Evolutionary conservation across 1,140 invertebrate genomes (phyloP).

Genomic region (Neodiprion pinetum): DNA sequence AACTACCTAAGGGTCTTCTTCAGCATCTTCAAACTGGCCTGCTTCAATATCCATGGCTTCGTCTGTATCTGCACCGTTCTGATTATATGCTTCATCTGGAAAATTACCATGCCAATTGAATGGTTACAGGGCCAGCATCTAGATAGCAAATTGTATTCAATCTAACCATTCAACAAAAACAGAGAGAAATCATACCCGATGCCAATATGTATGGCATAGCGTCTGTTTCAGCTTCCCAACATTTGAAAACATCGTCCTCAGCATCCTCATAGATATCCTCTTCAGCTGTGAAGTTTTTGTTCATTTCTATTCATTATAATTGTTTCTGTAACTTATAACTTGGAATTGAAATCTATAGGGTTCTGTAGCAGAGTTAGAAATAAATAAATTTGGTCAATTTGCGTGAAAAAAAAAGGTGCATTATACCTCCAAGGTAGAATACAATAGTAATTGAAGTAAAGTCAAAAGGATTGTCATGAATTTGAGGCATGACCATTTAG

Average conservation of each 20-base stretch:
- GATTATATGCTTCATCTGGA: slow-evolving; percentile 40
- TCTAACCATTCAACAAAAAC: slow-evolving; percentile 14
- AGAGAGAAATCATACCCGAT: slow-evolving; percentile 38
- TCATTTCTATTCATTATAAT: no score
- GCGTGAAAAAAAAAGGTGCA: no score
- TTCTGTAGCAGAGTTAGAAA: no score
- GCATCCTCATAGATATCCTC: slow-evolving; percentile 63
- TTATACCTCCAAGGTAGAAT: no score
- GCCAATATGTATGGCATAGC: slow-evolving; percentile 52
- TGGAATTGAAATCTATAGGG: no score
- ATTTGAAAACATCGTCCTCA: slow-evolving; percentile 56
- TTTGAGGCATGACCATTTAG: slow-evolving; percentile 14
- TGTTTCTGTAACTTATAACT: no score
- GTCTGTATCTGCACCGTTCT: slow-evolving; percentile 50
- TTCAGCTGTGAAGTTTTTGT: slow-evolving; percentile 41
- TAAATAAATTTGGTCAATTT: no score
- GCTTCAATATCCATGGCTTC: slow-evolving; percentile 62
- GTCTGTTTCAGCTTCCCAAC: slow-evolving; percentile 48
- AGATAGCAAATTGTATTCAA: not conserved
- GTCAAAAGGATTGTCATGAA: no score
- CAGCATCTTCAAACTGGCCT: slow-evolving; percentile 67
- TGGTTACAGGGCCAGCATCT: not conserved
- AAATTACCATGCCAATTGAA: not conserved
- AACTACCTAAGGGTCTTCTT: slow-evolving; percentile 54
- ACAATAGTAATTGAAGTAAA: no score